Base-by-base conservation (phyloP, 1,140 invertebrate genomes). In the Heliconius hewitsoni region DNA sequence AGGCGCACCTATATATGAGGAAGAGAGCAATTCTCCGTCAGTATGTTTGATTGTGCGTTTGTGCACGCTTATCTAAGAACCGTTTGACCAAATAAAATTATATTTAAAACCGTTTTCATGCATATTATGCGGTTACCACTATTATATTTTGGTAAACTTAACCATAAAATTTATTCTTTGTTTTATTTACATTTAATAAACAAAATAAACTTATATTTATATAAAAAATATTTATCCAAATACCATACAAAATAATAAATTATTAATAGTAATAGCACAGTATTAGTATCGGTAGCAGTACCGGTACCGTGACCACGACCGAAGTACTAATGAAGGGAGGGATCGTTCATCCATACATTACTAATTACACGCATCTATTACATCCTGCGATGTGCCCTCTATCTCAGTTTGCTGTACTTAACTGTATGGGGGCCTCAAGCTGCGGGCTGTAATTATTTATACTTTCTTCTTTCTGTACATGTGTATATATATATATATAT, bases 321-420 rank as follows among this genome's bases (percentile, higher is more conserved):
- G 73, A 74, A 74, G 60, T 60, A 70, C 77, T 74, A 78, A 78
- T 74, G 57, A 78, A 78, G 37, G 73, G 73, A 73, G 37, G 73
- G 11, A 73, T 73, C 71, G 23, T 30, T 73, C 50, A 55, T 73
- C 76, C 46, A 57, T 27, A 71, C 76, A 73, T 78, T 81, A 81
- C 76, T 81, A 81, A 81, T 81, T 81, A 81, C 75, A 73, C 75
- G 60, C 79, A 81, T 76, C 57, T 77, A 74, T 77, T 74, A 77
- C 66, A 81, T 46, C 76, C 71, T 70, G 23, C 8, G 18, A 52
- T 52, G 50, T 66, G 60, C 60, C 60, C 60, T 23, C 30, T 71
- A 76, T 76, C 42, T 71, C 19, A 71, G 60, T 30, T 66, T 66
- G 60, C 60, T 30, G 60, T 66, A 66, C 60, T 66, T 66, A 66